Conservation (phyloP, 2,888 invertebrate genomes). For the Brenthis daphne region DNA sequence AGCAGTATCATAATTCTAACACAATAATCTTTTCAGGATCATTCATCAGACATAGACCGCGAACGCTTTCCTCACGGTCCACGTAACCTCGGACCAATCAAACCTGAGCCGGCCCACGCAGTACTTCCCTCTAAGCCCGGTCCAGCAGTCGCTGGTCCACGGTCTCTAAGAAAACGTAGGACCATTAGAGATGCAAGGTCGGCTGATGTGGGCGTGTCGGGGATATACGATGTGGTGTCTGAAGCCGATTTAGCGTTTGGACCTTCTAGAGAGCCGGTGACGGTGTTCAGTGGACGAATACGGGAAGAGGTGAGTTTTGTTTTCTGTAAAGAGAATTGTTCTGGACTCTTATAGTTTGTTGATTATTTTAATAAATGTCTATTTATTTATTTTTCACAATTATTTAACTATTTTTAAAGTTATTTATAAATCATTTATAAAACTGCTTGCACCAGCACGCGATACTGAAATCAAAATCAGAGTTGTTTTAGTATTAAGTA, state of each 20-base stretch:
- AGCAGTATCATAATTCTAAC: not conserved
- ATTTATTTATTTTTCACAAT: too few species aligned
- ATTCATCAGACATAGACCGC: conserved; percentile 81
- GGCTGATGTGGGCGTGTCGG: conserved; percentile 94
- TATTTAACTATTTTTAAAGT: too few species aligned
- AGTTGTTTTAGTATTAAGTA: too few species aligned
- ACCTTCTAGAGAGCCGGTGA: conserved; percentile 91
- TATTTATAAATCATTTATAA: too few species aligned
- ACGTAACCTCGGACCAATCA: conserved; percentile 83
- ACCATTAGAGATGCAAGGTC: conserved; percentile 88
- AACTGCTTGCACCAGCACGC: too few species aligned
- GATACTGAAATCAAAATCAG: too few species aligned
- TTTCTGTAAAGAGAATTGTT: too few species aligned
- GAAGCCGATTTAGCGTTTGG: conserved; percentile 95
- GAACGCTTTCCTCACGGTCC: conserved; percentile 92
- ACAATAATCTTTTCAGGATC: conserved; percentile 57
- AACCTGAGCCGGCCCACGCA: conserved; percentile 55
- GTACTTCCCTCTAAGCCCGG: conserved; percentile 80
- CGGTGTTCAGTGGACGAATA: conserved; percentile 93
- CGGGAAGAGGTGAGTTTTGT: conserved; percentile 84
- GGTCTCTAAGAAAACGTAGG: conserved; percentile 83
- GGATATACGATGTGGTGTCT: conserved; percentile 94
- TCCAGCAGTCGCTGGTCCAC: conserved; percentile 79
- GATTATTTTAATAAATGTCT: too few species aligned
- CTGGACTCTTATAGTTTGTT: too few species aligned